These are phyloP conservation scores for Philaethria dido DNA, from an alignment of 2,888 invertebrate species.

Conservation along the genomic window DNA sequence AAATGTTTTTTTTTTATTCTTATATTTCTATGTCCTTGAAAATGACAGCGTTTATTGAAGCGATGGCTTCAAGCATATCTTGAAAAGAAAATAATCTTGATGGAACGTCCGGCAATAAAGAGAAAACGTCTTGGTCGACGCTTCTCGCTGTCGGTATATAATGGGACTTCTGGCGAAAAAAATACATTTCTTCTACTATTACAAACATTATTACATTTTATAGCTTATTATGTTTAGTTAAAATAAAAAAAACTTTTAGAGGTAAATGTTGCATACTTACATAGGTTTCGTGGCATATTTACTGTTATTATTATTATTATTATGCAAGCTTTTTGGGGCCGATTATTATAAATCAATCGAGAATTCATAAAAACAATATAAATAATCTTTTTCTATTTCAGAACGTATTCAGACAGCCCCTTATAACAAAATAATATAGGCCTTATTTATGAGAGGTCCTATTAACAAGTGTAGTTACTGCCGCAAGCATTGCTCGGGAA, in stretches of 20 bases:
- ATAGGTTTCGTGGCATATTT: no score
- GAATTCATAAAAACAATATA: constrained; percentile 12
- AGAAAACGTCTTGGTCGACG: constrained; percentile 58
- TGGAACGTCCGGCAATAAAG: constrained; percentile 72
- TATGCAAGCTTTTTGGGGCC: no score
- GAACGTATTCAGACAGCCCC: background rate
- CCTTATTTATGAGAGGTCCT: constrained; percentile 21
- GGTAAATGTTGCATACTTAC: no score
- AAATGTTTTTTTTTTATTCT: background rate
- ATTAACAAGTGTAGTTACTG: constrained; percentile 35
- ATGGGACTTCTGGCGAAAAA: constrained; percentile 59
- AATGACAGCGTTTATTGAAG: constrained; percentile 64
- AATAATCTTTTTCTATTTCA: background rate
- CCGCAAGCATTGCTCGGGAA: constrained; percentile 29
- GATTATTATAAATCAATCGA: no score
- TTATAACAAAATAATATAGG: constrained; percentile 1
- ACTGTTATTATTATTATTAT: no score
- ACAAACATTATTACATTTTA: constrained; percentile 63
- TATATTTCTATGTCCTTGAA: constrained; percentile 45
- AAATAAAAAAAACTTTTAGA: constrained; percentile 2
- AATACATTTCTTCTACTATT: constrained; percentile 62
- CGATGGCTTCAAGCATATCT: constrained; percentile 58
- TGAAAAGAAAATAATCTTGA: constrained; percentile 76
- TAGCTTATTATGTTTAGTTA: constrained; percentile 55
- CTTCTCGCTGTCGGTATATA: constrained; percentile 59